A percentile compares a stretch with the other conserved stretches of the same genome.
Evolutionary conservation across 2,113 vertebrate genomes (phyloP).

Genomic region (Toxostoma redivivum): DNA sequence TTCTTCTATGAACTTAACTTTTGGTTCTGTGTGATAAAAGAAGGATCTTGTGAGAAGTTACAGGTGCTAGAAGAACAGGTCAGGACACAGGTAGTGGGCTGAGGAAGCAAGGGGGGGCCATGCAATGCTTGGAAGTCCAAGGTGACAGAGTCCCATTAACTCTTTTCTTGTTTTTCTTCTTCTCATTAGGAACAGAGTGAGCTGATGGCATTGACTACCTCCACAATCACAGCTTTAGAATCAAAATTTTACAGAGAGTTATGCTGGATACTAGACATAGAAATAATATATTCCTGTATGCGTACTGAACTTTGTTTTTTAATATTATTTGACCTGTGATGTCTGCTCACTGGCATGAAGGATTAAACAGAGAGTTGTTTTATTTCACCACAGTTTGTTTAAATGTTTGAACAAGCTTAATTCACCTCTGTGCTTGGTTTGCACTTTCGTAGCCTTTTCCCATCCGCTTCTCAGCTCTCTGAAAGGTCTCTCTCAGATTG

Average conservation of each 20-base stretch:
- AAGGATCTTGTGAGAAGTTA: not conserved
- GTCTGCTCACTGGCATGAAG: not conserved
- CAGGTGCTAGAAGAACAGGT: not conserved
- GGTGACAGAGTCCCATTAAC: not conserved
- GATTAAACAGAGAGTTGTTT: not conserved
- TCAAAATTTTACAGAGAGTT: not conserved
- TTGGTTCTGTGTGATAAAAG: not conserved
- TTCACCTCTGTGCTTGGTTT: not conserved
- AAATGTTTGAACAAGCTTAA: not conserved
- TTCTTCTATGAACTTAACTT: not conserved
- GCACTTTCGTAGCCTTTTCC: not conserved
- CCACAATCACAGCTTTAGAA: not conserved
- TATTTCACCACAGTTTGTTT: not conserved
- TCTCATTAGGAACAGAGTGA: not conserved
- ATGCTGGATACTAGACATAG: not conserved
- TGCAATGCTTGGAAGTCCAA: not conserved
- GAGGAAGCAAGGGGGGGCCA: not conserved
- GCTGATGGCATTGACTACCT: not conserved
- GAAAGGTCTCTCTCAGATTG: not conserved
- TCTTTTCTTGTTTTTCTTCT: not conserved
- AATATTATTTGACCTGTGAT: not conserved
- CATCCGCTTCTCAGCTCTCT: not conserved
- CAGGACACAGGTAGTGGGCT: not conserved
- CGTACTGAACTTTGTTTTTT: not conserved
- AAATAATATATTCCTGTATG: not conserved